Evolutionary conservation across 53 echinoderm and acorn worm species (phyloP).

Genomic region (Pentamera pediparva): DNA sequence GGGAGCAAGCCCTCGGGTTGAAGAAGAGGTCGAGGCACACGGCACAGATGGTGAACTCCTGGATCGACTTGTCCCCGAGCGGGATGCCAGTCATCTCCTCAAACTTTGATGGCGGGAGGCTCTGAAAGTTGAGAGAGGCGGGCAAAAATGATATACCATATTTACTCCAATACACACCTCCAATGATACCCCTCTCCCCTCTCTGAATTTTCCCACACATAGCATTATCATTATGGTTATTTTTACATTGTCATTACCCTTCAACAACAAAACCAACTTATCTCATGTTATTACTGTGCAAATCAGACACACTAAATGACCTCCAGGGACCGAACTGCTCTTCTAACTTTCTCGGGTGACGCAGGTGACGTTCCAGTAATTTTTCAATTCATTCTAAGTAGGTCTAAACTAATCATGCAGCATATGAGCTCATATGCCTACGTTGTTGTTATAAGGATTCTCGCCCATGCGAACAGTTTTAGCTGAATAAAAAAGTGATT

Average conservation of each 20-base stretch:
- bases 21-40: conserved; percentile 81
- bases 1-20: conserved; percentile 64
- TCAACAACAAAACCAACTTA: background rate
- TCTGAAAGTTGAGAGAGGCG: background rate
- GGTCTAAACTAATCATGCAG: too few species aligned
- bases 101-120: conserved; percentile 14
- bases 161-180: background rate
- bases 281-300: background rate
- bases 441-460: too few species aligned
- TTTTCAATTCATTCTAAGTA: too few species aligned
- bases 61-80: conserved; percentile 43
- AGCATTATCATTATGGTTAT: too few species aligned
- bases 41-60: conserved; percentile 73
- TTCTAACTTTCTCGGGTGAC: too few species aligned
- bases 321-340: too few species aligned
- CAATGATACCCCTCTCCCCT: too few species aligned
- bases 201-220: too few species aligned
- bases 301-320: background rate
- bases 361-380: too few species aligned
- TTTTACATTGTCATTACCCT: background rate
- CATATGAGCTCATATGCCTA: too few species aligned
- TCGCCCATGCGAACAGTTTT: too few species aligned
- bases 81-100: conserved; percentile 23
- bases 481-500: too few species aligned
- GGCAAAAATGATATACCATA: background rate